A percentile compares a stretch with the other conserved stretches of the same genome.
Conservation (phyloP, 2,888 invertebrate genomes). For the Synanthedon myopaeformis region DNA sequence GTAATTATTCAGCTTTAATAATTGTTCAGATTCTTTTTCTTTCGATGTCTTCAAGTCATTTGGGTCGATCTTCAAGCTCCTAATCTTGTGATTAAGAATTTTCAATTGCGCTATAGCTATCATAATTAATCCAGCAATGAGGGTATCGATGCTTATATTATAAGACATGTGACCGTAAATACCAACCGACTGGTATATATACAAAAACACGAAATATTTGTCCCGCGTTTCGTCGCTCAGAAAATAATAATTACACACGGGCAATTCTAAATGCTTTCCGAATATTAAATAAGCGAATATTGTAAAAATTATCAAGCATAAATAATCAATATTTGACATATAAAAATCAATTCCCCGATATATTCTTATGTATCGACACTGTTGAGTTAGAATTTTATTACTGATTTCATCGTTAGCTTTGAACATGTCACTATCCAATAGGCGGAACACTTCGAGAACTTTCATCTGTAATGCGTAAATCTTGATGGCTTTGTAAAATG, state of each 20-base stretch:
- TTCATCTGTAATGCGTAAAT: slow-evolving; percentile 29
- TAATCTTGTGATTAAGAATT: slow-evolving; percentile 29
- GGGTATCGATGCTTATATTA: slow-evolving; percentile 37
- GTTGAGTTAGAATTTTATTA: slow-evolving; percentile 18
- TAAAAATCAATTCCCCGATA: slow-evolving; percentile 23
- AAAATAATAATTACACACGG: slow-evolving; percentile 50
- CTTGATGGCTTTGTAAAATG: slow-evolving; percentile 30
- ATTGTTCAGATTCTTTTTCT: not conserved
- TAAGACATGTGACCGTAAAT: slow-evolving; percentile 49
- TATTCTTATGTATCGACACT: slow-evolving; percentile 19
- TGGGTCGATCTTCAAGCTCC: not conserved
- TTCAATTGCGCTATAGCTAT: slow-evolving; percentile 33
- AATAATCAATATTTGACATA: slow-evolving; percentile 25
- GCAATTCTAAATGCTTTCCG: slow-evolving; percentile 25
- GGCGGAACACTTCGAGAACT: slow-evolving; percentile 26
- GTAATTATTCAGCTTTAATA: not conserved
- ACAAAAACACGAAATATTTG: slow-evolving; percentile 29
- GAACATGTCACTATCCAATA: slow-evolving; percentile 37
- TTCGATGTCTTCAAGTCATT: not conserved
- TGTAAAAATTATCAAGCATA: slow-evolving; percentile 24
- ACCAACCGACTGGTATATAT: slow-evolving; percentile 37
- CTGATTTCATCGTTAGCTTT: slow-evolving; percentile 23
- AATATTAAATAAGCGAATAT: slow-evolving; percentile 24
- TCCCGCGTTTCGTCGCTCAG: slow-evolving; percentile 27
- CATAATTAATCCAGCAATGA: slow-evolving; percentile 36